These are phyloP conservation scores for Crossaster papposus DNA, from an alignment of 53 echinoderm and acorn worm species.

Conservation along the genomic window DNA sequence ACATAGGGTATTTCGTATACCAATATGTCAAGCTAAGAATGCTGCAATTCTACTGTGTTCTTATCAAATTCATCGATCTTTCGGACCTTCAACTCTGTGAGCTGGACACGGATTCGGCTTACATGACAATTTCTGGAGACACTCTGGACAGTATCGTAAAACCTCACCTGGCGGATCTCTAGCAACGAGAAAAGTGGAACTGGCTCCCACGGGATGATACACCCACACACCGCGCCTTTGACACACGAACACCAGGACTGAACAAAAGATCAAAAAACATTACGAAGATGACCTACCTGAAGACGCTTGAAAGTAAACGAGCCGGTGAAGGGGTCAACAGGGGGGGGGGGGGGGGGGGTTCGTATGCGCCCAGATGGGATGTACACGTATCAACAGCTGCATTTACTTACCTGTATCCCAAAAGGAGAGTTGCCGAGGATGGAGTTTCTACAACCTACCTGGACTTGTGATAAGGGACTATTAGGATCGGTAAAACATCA, in stretches of 20 bases:
- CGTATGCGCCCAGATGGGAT: background rate
- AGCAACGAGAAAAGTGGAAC: slow-evolving; percentile 28
- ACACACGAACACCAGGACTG: slow-evolving; percentile 58
- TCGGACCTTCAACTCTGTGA: slow-evolving; percentile 63
- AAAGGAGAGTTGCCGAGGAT: slow-evolving; percentile 10
- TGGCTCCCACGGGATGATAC: slow-evolving; percentile 76
- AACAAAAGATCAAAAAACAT: slow-evolving; percentile 45
- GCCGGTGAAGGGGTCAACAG: background rate
- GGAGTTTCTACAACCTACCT: slow-evolving; percentile 20
- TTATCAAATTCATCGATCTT: slow-evolving; percentile 50
- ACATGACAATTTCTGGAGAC: slow-evolving; percentile 62
- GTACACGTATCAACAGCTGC: slow-evolving; percentile 23
- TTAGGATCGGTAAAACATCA: background rate
- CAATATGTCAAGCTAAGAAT: slow-evolving; percentile 70
- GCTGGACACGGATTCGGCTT: slow-evolving; percentile 74
- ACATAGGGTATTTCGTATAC: slow-evolving; percentile 69
- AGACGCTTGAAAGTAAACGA: background rate
- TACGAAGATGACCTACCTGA: slow-evolving; percentile 1
- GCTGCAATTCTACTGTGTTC: slow-evolving; percentile 72
- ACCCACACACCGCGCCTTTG: slow-evolving; percentile 15
- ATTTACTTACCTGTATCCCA: slow-evolving; percentile 6
- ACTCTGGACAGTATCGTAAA: slow-evolving; percentile 56
- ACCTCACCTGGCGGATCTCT: slow-evolving; percentile 31
- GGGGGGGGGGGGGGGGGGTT: too few relatives aligned
- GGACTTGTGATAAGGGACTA: background rate